Conservation (phyloP, 2,888 invertebrate genomes). For the Luffia ferchaultella region DNA sequence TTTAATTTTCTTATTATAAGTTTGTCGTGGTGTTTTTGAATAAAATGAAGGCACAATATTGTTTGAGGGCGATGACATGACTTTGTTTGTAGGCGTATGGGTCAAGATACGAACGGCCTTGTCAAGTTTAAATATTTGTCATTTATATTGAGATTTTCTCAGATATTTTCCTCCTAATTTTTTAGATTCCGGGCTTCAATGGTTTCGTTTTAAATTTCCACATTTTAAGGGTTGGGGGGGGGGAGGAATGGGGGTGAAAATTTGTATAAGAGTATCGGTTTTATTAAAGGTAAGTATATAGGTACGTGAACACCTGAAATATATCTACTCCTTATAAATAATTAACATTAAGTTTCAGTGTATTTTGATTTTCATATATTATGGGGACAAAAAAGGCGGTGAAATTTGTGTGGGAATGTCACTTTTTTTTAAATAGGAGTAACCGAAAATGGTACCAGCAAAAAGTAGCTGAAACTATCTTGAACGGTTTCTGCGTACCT, state of each 20-base stretch:
- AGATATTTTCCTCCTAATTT: background rate
- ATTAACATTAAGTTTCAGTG: too few relatives aligned
- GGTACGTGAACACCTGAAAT: too few relatives aligned
- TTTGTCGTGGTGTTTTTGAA: background rate
- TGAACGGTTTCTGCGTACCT: too few relatives aligned
- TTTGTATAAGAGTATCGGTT: background rate
- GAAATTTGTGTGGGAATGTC: too few relatives aligned
- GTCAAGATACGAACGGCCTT: conserved; percentile 38
- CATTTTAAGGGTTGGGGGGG: background rate
- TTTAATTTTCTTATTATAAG: background rate
- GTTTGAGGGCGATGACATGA: background rate
- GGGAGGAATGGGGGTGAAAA: background rate
- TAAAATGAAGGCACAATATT: background rate
- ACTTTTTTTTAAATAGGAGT: too few relatives aligned
- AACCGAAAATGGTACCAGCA: too few relatives aligned
- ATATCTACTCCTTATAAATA: too few relatives aligned
- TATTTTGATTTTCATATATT: too few relatives aligned
- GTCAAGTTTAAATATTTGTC: conserved; percentile 17
- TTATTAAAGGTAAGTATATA: background rate
- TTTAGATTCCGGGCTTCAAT: background rate
- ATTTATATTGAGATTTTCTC: background rate
- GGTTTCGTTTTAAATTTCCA: background rate
- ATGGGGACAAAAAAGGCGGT: too few relatives aligned
- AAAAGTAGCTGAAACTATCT: too few relatives aligned
- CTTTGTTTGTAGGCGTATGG: conserved; percentile 28